Evolutionary conservation across 2,797 vertebrate species (phyloP), one percentile per base, ranked within the genome.

Genomic region (Cyprinella venusta): DNA sequence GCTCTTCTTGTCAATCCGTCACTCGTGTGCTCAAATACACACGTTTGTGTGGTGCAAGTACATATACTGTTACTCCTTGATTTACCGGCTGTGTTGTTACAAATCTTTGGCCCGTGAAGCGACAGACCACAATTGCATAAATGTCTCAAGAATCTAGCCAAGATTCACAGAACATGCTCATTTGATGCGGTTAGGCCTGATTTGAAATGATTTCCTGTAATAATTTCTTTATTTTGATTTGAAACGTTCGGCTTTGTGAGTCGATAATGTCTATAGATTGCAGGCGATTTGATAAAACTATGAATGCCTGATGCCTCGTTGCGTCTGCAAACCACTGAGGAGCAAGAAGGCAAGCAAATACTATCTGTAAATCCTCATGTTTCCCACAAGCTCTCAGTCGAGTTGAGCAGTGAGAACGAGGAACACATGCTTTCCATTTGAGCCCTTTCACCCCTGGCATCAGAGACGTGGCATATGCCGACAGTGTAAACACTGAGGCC

Each of bases 311-410:
- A n/a, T 33, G 65, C 36, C n/a, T 33, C 10, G 18, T 59, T 69
- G 50, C 0, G 50, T 18, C 65, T 80, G 52, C 18, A n/a, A 59
- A 42, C 67, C 79, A 48, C 70, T 18, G n/a, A 68, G 24, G 38
- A 45, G 52, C 40, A 69, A 69, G 71, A 78, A 78, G 67, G 52
- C 67, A 59, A 76, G 61, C 50, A 69, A 82, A 82, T 72, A 79
- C 79, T 82, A 75, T 82, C 52, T 80, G 3, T 4, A 48, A 59
- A 45, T 80, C 67, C 67, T 80, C 36, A 61, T 79, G 76, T 81
- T 79, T 59, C 83, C 82, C 79, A 78, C 80, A 79, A 84, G 75
- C 82, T 79, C 78, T 71, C 69, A 33, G 76, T 65, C 50, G 40
- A 67, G 65, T 82, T 19, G 63, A 68, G 61, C 40, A 45, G 70